phyloP scores from a whole-genome alignment of 2,797 vertebrate species.

The Botia almorhae region DNA sequence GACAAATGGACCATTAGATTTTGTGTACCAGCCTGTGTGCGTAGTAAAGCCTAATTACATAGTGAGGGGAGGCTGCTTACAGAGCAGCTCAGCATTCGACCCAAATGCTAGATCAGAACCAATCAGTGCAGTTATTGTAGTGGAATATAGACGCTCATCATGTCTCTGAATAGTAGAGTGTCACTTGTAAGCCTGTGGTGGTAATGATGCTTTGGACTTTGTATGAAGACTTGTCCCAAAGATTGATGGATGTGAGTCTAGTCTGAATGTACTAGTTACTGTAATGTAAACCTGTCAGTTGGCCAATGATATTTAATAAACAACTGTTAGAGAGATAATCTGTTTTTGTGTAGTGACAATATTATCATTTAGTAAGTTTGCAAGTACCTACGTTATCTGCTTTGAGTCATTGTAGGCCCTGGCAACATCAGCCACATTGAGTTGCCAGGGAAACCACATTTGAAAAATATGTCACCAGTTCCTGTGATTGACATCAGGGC shows the following conservation, averaged over 20 bases:
- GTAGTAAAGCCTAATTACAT: background rate
- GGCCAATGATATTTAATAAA: background rate
- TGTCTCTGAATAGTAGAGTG: background rate
- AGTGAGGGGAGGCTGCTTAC: constrained; percentile 9
- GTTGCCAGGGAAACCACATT: constrained; percentile 8
- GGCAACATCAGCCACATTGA: background rate
- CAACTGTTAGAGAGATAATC: too few relatives aligned
- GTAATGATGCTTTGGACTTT: too few relatives aligned
- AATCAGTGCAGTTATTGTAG: constrained; percentile 1
- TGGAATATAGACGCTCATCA: background rate
- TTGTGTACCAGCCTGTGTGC: constrained; percentile 3
- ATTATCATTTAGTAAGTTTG: background rate
- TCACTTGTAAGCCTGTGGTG: background rate
- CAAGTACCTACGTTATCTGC: background rate
- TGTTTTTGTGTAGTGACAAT: too few relatives aligned
- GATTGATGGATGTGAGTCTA: background rate
- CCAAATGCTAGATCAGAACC: background rate
- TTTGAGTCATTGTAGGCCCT: background rate
- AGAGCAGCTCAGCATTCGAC: constrained; percentile 10
- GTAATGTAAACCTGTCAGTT: background rate
- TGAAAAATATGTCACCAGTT: background rate
- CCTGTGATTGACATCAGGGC: too few relatives aligned
- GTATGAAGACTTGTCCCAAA: background rate
- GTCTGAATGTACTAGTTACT: background rate
- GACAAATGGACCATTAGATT: background rate